These are phyloP conservation scores for Lysandra bellargus DNA, from an alignment of 2,888 invertebrate species.

Conservation along the genomic window DNA sequence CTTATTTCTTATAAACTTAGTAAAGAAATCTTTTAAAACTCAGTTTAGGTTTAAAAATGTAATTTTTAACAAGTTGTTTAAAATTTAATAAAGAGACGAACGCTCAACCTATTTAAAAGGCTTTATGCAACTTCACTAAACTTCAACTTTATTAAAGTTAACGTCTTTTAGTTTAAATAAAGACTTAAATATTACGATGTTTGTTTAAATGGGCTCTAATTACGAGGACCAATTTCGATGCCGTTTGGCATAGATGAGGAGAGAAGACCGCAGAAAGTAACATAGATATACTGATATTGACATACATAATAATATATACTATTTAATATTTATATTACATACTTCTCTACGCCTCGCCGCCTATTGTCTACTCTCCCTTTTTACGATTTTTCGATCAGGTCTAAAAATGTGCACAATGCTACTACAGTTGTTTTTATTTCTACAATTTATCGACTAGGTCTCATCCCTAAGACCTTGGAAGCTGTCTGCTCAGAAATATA, in stretches of 20 bases:
- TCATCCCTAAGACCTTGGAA: constrained; percentile 16
- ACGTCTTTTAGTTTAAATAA: not conserved
- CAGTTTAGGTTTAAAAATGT: not conserved
- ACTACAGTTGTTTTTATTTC: too few relatives aligned
- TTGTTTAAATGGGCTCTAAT: too few relatives aligned
- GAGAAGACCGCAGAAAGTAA: not conserved
- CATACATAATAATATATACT: too few relatives aligned
- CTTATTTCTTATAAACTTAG: too few relatives aligned
- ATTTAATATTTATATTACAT: too few relatives aligned
- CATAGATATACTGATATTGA: too few relatives aligned
- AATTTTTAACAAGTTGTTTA: not conserved
- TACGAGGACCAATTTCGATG: not conserved
- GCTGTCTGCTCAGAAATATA: constrained; percentile 23
- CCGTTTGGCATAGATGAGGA: not conserved
- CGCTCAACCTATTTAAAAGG: constrained; percentile 9
- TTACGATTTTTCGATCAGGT: too few relatives aligned
- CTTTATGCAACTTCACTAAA: not conserved
- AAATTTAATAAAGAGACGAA: not conserved
- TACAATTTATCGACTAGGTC: not conserved
- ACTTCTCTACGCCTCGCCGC: too few relatives aligned
- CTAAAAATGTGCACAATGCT: too few relatives aligned
- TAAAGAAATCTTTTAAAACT: not conserved
- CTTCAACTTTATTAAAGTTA: not conserved
- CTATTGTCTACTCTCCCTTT: too few relatives aligned
- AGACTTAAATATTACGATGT: too few relatives aligned